A percentile compares a stretch with the other conserved stretches of the same genome.
phyloP scores from a whole-genome alignment of 2,888 invertebrate genomes.

The Callyntrura guangdongensis region DNA sequence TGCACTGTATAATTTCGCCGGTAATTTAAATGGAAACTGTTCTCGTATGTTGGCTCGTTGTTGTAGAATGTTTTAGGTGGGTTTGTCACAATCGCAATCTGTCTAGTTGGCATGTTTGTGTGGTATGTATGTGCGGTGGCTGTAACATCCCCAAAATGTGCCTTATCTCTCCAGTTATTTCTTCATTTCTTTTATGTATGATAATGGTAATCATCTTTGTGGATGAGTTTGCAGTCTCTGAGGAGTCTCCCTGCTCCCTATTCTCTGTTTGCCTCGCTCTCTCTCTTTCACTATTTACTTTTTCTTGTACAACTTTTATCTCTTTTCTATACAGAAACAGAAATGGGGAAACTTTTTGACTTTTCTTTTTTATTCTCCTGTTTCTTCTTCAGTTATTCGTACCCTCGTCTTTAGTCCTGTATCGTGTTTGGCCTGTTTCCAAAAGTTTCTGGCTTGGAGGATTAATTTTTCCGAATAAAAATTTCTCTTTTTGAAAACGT shows the following conservation, averaged over 20 bases:
- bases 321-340: slow-evolving; percentile 24
- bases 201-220: slow-evolving; percentile 31
- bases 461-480: slow-evolving; percentile 70
- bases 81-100: too few species aligned
- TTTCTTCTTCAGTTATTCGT: too few species aligned
- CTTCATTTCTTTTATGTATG: slow-evolving; percentile 45
- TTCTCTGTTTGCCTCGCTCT: slow-evolving; percentile 23
- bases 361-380: slow-evolving; percentile 61
- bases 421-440: slow-evolving; percentile 67
- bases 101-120: too few species aligned
- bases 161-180: slow-evolving; percentile 41
- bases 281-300: too few species aligned
- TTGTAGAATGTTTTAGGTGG: too few species aligned
- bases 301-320: slow-evolving; percentile 39
- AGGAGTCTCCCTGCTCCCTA: slow-evolving; percentile 8
- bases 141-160: not conserved
- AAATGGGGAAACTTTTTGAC: slow-evolving; percentile 53
- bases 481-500: slow-evolving; percentile 55
- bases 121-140: not conserved
- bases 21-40: not conserved
- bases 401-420: slow-evolving; percentile 50
- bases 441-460: slow-evolving; percentile 69
- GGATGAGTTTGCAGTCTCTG: not conserved
- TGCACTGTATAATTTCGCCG: slow-evolving; percentile 57
- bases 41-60: not conserved